These are phyloP conservation scores for Cephus spinipes DNA, from an alignment of 2,888 invertebrate genomes.

Conservation along the genomic window DNA sequence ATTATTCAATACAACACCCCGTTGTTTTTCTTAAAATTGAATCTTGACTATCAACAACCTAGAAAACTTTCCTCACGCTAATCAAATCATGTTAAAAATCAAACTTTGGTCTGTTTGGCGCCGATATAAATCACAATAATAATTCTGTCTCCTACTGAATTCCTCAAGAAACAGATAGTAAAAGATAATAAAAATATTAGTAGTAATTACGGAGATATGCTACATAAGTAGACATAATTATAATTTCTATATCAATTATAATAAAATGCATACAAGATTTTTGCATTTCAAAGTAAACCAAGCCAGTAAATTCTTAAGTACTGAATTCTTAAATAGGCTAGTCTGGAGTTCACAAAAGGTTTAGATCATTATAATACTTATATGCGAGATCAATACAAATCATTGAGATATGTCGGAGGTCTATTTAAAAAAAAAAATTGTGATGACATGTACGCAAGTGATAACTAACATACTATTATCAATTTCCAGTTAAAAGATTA, in stretches of 20 bases:
- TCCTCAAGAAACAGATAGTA: neutral
- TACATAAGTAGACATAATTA: neutral
- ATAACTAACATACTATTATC: neutral
- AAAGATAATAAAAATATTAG: neutral
- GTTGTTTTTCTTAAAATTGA: conserved; percentile 12
- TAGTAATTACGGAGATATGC: neutral
- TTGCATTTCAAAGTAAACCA: neutral
- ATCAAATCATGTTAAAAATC: neutral
- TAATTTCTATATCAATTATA: neutral
- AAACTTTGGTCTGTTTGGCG: neutral
- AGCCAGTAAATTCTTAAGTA: neutral
- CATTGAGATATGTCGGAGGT: neutral
- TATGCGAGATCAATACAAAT: neutral
- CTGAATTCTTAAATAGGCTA: neutral
- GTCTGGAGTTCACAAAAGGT: neutral
- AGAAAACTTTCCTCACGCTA: neutral
- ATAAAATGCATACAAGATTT: neutral
- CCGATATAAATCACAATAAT: neutral
- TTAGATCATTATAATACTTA: neutral
- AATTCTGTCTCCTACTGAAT: neutral
- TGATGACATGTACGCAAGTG: neutral
- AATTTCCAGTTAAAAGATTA: neutral
- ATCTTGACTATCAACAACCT: neutral
- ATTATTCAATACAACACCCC: conserved; percentile 24
- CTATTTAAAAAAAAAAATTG: neutral